Evolutionary conservation across 2,888 invertebrate species (phyloP).

Genomic region (Polymixis lichenea): DNA sequence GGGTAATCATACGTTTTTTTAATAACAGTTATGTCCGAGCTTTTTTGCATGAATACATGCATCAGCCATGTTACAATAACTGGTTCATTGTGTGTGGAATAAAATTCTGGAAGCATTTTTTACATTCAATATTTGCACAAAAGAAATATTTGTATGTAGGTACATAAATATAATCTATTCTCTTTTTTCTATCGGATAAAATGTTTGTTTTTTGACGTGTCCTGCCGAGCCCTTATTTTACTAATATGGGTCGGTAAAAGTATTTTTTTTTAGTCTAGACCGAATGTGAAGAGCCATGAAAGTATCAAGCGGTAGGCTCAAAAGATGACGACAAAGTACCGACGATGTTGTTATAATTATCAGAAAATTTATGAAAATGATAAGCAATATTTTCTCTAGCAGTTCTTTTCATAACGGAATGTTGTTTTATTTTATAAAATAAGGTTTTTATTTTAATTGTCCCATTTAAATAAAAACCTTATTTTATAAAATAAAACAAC

Average conservation of each 20-base stretch:
- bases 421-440: too few species aligned
- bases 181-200: not conserved
- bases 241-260: not conserved
- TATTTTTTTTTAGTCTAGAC: not conserved
- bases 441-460: too few species aligned
- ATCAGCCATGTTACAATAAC: conserved; percentile 18
- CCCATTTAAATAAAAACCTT: not conserved
- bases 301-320: not conserved
- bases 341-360: too few species aligned
- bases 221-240: not conserved
- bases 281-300: not conserved
- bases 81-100: not conserved
- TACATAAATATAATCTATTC: not conserved
- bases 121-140: not conserved
- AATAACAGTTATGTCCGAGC: not conserved
- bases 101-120: not conserved
- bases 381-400: not conserved
- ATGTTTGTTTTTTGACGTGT: not conserved
- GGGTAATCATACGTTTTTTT: not conserved
- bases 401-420: not conserved
- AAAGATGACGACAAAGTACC: not conserved
- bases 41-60: conserved; percentile 5
- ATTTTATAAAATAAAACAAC: not conserved
- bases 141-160: not conserved
- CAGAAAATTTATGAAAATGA: not conserved